Percentiles rank a stretch among this genome's conserved stretches.
phyloP scores from a whole-genome alignment of 1,140 invertebrate genomes.

The Zaprionus tsacasi region DNA sequence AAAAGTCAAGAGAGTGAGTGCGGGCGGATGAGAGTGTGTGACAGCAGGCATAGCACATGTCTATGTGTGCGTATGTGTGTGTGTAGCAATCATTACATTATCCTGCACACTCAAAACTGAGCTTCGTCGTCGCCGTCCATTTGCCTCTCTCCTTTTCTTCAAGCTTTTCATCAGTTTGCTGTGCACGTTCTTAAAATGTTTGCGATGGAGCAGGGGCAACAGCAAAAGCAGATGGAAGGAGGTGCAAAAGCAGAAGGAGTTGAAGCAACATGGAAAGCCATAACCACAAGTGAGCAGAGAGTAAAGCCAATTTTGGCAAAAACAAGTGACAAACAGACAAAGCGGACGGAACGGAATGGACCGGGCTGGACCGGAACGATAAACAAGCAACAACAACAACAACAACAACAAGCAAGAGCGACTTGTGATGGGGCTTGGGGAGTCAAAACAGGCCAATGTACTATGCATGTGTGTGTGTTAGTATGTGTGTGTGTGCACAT shows the following conservation, averaged over 20 bases:
- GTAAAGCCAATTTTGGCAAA: conserved; percentile 75
- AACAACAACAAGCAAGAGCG: conserved; percentile 14
- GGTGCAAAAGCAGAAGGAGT: conserved; percentile 27
- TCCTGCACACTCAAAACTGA: conserved; percentile 48
- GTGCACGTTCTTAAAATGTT: conserved; percentile 77
- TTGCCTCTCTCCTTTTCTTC: background rate
- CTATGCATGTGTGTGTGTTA: conserved; percentile 50
- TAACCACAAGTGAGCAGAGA: conserved; percentile 58
- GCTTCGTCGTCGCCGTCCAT: conserved; percentile 4
- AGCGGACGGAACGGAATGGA: conserved; percentile 48
- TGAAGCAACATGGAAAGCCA: conserved; percentile 32
- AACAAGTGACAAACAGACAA: conserved; percentile 76
- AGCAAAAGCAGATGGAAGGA: background rate
- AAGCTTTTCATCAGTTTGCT: conserved; percentile 65
- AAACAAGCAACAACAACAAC: conserved; percentile 59
- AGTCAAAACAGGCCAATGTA: conserved; percentile 59
- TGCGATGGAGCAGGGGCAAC: conserved; percentile 45
- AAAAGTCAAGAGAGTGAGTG: conserved; percentile 19
- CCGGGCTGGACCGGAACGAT: conserved; percentile 46
- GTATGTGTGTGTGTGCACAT: conserved; percentile 43
- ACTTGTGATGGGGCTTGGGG: conserved; percentile 30
- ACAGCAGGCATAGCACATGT: conserved; percentile 1
- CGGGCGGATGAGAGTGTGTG: background rate
- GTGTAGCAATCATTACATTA: conserved; percentile 57
- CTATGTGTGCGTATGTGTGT: background rate